phyloP scores from a whole-genome alignment of 2,888 invertebrate species.

The Ectemnius cavifrons region DNA sequence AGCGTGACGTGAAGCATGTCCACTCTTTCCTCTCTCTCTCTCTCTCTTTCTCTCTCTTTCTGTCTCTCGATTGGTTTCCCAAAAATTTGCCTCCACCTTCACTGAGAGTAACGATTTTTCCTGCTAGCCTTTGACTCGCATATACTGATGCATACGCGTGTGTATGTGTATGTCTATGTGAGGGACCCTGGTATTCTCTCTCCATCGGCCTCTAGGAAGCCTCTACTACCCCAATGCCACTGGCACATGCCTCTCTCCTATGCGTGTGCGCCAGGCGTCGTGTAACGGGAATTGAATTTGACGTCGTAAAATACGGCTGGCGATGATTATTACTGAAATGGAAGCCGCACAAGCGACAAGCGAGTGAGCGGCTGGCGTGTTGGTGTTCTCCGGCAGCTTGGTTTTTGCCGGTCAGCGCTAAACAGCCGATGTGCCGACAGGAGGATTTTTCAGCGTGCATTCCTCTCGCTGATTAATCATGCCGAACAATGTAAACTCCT shows the following conservation, averaged over 20 bases:
- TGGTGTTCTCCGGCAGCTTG: not conserved
- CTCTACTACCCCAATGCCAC: not conserved
- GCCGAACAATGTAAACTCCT: not conserved
- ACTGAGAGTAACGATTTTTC: conserved; percentile 51
- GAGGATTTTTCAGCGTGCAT: not conserved
- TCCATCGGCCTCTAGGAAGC: not conserved
- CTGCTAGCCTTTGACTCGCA: conserved; percentile 13
- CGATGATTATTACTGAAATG: conserved; percentile 47
- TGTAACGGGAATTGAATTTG: conserved; percentile 47
- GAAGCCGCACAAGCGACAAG: conserved; percentile 38
- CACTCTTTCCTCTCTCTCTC: conserved; percentile 38
- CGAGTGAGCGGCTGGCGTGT: not conserved
- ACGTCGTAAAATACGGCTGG: conserved; percentile 41
- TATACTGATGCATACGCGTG: conserved; percentile 15
- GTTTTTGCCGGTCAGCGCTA: not conserved
- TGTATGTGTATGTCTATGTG: conserved; percentile 3
- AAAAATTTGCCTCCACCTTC: not conserved
- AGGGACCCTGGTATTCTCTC: not conserved
- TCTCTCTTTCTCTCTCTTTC: conserved; percentile 22
- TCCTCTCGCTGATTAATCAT: conserved; percentile 1
- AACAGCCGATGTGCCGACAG: not conserved
- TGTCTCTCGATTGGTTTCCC: not conserved
- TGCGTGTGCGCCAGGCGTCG: conserved; percentile 36
- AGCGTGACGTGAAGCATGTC: conserved; percentile 47
- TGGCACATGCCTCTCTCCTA: conserved; percentile 27